Evolutionary conservation across 1,140 invertebrate species (phyloP), one percentile per base, ranked within the genome.

Genomic region (Pogonomyrmex barbatus): DNA sequence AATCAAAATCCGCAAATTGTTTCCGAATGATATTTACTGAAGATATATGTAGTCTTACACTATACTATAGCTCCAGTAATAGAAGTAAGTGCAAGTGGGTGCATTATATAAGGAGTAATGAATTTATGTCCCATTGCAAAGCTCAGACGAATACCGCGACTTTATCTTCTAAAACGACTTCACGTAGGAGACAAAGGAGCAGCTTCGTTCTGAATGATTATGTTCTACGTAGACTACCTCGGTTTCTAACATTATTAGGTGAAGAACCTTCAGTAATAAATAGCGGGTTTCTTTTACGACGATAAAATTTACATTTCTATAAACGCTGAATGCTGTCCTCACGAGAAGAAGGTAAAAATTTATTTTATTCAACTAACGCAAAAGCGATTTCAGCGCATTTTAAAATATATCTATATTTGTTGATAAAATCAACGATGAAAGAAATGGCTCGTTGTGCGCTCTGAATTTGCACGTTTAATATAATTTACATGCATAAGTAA

Each of bases 161-260:
- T 85, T 79, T 68, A 50, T 79, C 63, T 85, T 58, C 52, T n/a
- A 47, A 85, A 85, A 50, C 63, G 76, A 45, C 79, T 68, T 52
- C 63, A 33, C 30, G 62, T 47, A 33, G 36, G 63, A 68, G 63
- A 85, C 50, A 85, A 85, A 85, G 84, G 67, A 30, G 50, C 17
- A 36, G 47, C 14, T 58, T n/a, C 33, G 39, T 45, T 68, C 63
- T 62, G 24, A 81, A 79, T 67, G 62, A 47, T 30, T 68, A 67
- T 81, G 33, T 82, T 68, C 54, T 17, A 39, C 42, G 30, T 68
- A 54, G 42, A 82, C 56, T 82, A 85, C 54, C 62, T 45, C 47
- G 33, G 65, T 85, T 85, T 78, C 60, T 67, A 76, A 39, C 77
- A 77, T 77, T 62, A 84, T 45, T 63, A 63, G 62, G 56, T 42